phyloP scores from a whole-genome alignment of 1,140 invertebrate species.

The Xylocopa sonorina region DNA sequence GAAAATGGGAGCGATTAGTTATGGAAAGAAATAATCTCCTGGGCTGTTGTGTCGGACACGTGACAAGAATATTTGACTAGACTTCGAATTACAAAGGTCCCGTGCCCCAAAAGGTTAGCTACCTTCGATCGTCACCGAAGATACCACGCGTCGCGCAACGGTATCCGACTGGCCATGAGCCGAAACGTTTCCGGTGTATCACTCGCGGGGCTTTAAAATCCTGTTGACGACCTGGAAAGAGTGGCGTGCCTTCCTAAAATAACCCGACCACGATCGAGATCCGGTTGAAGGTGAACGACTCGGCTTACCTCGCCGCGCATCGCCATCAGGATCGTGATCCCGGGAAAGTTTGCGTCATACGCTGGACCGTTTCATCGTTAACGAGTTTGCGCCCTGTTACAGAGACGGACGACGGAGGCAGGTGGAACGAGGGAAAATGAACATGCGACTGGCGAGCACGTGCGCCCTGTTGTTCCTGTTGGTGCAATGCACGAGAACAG shows the following conservation, averaged over 20 bases:
- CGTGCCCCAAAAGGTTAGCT: no score
- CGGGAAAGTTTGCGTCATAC: background rate
- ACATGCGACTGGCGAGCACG: slow-evolving; percentile 73
- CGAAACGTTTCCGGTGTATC: slow-evolving; percentile 78
- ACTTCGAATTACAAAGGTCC: no score
- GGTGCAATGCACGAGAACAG: slow-evolving; percentile 65
- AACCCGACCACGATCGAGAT: slow-evolving; percentile 64
- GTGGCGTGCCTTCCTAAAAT: slow-evolving; percentile 60
- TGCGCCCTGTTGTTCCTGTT: slow-evolving; percentile 64
- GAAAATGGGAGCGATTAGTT: no score
- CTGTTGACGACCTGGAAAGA: slow-evolving; percentile 38
- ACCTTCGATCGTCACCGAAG: background rate
- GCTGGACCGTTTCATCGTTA: background rate
- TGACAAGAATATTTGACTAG: no score
- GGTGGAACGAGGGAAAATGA: background rate
- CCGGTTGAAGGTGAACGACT: slow-evolving; percentile 72
- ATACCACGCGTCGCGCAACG: slow-evolving; percentile 64
- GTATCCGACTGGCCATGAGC: slow-evolving; percentile 74
- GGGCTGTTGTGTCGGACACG: no score
- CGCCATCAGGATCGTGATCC: background rate
- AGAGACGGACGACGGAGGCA: background rate
- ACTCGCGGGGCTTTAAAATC: slow-evolving; percentile 65
- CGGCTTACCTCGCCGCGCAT: background rate
- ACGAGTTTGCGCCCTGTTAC: background rate
- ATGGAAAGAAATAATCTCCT: no score